These are phyloP conservation scores for Siniperca knerii DNA, from an alignment of 2,113 vertebrate genomes.

Conservation along the genomic window DNA sequence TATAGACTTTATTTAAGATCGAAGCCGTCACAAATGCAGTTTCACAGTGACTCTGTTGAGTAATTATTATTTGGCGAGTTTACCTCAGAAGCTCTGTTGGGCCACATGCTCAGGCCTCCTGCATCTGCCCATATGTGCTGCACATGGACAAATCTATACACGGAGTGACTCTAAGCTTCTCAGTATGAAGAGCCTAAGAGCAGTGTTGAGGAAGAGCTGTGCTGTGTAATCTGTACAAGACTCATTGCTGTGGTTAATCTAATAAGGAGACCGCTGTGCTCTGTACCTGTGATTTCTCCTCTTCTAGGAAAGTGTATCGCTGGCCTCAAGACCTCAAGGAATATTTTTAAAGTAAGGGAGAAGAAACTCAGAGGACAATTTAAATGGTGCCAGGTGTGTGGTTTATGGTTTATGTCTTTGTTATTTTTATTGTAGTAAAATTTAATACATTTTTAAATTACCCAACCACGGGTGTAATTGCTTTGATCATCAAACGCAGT, in stretches of 20 bases:
- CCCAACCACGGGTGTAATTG: not conserved
- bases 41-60: not conserved
- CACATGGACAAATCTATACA: constrained; percentile 6
- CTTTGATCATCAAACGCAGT: not conserved
- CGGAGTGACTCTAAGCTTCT: not conserved
- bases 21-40: not conserved
- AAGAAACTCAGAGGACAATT: not conserved
- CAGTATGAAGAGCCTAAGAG: constrained; percentile 1
- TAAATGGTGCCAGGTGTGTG: not conserved
- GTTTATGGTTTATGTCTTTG: not conserved
- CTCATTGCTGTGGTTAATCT: not conserved
- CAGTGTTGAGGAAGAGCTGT: not conserved
- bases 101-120: not conserved
- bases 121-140: not conserved
- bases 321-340: not conserved
- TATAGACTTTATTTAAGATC: not conserved
- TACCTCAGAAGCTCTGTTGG: not conserved
- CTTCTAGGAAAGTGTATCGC: not conserved
- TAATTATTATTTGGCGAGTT: not conserved
- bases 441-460: not conserved
- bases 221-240: not conserved
- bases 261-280: not conserved
- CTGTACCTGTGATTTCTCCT: not conserved
- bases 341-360: not conserved
- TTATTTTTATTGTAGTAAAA: not conserved